Evolutionary conservation across 1,140 invertebrate genomes (phyloP).

Genomic region (Dendroctonus valens): DNA sequence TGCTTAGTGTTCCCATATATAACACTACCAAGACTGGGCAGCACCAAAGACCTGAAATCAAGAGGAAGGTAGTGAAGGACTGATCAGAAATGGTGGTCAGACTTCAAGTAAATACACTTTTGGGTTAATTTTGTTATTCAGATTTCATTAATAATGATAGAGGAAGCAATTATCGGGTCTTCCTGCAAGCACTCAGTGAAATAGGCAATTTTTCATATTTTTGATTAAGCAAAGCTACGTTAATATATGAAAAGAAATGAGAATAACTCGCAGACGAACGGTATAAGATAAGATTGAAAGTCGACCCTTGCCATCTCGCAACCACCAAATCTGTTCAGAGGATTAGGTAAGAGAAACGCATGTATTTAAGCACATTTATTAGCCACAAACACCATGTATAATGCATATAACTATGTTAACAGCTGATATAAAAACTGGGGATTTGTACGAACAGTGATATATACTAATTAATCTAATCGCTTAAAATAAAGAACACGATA

Average conservation of each 20-base stretch:
- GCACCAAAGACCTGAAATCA: slow-evolving; percentile 39
- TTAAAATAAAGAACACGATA: no score
- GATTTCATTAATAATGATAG: no score
- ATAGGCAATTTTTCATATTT: no score
- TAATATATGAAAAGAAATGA: no score
- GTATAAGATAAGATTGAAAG: no score
- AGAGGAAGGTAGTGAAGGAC: not conserved
- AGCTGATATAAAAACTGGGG: not conserved
- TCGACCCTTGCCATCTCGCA: slow-evolving; percentile 26
- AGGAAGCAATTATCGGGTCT: no score
- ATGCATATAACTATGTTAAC: not conserved
- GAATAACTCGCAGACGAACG: no score
- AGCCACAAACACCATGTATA: slow-evolving; percentile 13
- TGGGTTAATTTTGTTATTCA: not conserved
- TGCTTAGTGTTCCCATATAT: slow-evolving; percentile 30
- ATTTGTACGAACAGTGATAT: not conserved
- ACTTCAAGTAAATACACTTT: not conserved
- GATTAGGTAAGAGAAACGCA: not conserved
- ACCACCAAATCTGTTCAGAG: slow-evolving; percentile 20
- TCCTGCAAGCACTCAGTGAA: no score
- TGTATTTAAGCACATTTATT: slow-evolving; percentile 7
- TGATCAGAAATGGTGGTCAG: slow-evolving; percentile 8
- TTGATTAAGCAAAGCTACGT: no score
- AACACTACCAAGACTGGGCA: slow-evolving; percentile 29
- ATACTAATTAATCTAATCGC: no score